Percentiles rank a stretch among this genome's conserved stretches.
phyloP scores from a whole-genome alignment of 1,140 invertebrate genomes.

The Drosophila tani region DNA sequence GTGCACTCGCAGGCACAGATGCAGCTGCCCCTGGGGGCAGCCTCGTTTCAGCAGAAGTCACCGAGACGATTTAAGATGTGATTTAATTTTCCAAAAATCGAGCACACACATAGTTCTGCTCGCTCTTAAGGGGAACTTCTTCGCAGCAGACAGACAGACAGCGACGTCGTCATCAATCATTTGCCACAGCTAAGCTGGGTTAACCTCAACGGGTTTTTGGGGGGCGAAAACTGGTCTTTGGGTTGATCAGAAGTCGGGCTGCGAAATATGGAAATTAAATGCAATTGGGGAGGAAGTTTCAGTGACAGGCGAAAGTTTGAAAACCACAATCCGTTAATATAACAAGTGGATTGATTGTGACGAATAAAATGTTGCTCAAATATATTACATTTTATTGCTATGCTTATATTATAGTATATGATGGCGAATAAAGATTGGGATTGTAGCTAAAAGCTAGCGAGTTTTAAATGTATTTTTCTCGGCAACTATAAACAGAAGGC shows the following conservation, averaged over 20 bases:
- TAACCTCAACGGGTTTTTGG: conserved; percentile 23
- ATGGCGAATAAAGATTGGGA: background rate
- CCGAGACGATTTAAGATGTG: conserved; percentile 69
- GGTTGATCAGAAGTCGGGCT: conserved; percentile 14
- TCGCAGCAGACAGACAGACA: conserved; percentile 10
- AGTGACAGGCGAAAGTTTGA: conserved; percentile 1
- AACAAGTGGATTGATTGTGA: conserved; percentile 15
- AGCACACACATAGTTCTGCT: conserved; percentile 2
- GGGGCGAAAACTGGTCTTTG: background rate
- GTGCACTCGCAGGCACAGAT: conserved; percentile 59
- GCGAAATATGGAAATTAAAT: conserved; percentile 37
- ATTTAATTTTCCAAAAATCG: conserved; percentile 66
- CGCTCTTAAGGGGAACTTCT: conserved; percentile 22
- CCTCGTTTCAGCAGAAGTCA: conserved; percentile 59
- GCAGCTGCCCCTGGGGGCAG: conserved; percentile 31
- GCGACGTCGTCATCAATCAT: conserved; percentile 42
- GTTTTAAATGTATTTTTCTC: no score
- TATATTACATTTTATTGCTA: conserved; percentile 2
- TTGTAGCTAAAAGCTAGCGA: background rate
- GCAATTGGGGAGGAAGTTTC: conserved; percentile 2
- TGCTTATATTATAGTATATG: background rate
- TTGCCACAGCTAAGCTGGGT: conserved; percentile 24
- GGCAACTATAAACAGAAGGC: no score
- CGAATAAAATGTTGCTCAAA: conserved; percentile 1
- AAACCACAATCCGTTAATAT: conserved; percentile 16